phyloP scores from a whole-genome alignment of 1,140 invertebrate species.

The Maniola jurtina region DNA sequence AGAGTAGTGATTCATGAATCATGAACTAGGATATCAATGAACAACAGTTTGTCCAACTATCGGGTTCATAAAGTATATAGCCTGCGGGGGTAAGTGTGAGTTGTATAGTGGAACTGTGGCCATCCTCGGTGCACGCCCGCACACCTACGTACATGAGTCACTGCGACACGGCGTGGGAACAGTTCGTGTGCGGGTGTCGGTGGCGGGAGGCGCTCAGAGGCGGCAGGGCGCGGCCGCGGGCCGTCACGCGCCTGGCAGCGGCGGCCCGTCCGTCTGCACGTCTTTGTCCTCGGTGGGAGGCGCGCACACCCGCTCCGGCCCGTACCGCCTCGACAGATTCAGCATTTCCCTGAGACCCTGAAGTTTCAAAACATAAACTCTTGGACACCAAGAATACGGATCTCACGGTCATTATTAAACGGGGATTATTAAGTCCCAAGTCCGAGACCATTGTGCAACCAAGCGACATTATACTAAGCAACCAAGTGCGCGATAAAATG shows the following conservation, averaged over 20 bases:
- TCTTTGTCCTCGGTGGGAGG: constrained; percentile 81
- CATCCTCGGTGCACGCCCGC: constrained; percentile 8
- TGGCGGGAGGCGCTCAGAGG: constrained; percentile 24
- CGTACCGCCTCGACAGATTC: constrained; percentile 83
- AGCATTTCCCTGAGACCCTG: constrained; percentile 85
- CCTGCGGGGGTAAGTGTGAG: constrained; percentile 1
- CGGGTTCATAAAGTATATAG: neutral
- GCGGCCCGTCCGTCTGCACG: constrained; percentile 81
- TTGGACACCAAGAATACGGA: neutral
- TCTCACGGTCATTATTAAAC: no score
- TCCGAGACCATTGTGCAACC: no score
- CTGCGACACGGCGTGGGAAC: constrained; percentile 27
- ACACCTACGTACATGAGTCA: constrained; percentile 20
- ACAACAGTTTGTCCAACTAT: no score
- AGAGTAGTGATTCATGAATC: no score
- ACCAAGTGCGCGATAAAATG: no score
- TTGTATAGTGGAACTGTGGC: constrained; percentile 43
- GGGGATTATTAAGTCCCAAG: no score
- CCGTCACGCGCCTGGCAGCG: constrained; percentile 61
- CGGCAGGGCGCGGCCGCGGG: constrained; percentile 40
- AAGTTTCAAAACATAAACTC: constrained; percentile 14
- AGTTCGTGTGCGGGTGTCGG: constrained; percentile 20
- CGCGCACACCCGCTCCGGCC: constrained; percentile 73
- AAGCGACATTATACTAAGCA: no score
- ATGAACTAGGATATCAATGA: no score